These are phyloP conservation scores for Musca domestica DNA, from an alignment of 1,140 invertebrate species.

Conservation along the genomic window DNA sequence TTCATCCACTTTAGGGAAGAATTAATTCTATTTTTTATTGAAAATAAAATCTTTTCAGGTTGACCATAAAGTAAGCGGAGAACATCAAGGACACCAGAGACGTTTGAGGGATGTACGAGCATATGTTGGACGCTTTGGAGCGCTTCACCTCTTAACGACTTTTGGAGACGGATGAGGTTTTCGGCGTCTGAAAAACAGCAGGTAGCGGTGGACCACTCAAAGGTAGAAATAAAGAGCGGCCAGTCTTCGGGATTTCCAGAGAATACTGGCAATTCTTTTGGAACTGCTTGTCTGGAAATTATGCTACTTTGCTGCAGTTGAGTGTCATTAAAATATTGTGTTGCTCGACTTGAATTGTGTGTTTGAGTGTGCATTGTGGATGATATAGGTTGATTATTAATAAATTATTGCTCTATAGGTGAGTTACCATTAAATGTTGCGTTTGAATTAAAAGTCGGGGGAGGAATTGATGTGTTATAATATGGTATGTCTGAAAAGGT, in stretches of 20 bases:
- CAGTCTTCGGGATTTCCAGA: slow-evolving; percentile 24
- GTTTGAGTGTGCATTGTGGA: neutral
- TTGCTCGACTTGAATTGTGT: neutral
- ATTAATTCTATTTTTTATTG: slow-evolving; percentile 9
- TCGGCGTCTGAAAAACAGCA: slow-evolving; percentile 23
- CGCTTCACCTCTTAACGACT: slow-evolving; percentile 19
- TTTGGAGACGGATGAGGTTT: slow-evolving; percentile 23
- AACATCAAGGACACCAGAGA: too few species aligned
- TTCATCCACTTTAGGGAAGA: neutral
- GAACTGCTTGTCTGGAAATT: neutral
- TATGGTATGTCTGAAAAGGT: too few species aligned
- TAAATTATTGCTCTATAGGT: neutral
- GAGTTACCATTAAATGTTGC: neutral
- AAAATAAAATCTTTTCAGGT: neutral
- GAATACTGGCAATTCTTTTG: slow-evolving; percentile 24
- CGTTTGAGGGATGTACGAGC: slow-evolving; percentile 3
- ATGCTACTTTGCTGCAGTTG: neutral
- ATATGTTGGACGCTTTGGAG: slow-evolving; percentile 19
- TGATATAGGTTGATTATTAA: neutral
- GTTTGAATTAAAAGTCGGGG: neutral
- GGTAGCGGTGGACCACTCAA: slow-evolving; percentile 16
- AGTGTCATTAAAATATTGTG: neutral
- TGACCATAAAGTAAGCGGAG: neutral
- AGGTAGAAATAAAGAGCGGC: slow-evolving; percentile 22
- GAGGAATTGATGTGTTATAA: too few species aligned